Percentiles rank a stretch among this genome's conserved stretches.
Conservation (phyloP, 2,888 invertebrate genomes). For the Caenorhabditis virilis region DNA sequence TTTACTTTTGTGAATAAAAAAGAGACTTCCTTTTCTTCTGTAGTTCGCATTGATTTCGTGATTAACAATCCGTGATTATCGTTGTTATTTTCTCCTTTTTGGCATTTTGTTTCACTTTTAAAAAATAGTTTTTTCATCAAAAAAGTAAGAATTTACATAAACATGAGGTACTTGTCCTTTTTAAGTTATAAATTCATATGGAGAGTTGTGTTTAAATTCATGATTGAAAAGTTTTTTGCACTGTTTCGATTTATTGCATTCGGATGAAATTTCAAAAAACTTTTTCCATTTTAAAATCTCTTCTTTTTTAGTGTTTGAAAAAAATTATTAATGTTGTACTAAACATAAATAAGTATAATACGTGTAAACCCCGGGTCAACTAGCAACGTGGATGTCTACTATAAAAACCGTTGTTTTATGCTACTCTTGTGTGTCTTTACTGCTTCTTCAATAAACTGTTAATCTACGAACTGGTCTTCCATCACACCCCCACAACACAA, state of each 20-base stretch:
- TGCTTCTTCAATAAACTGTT: no score
- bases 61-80: no score
- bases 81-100: slow-evolving; percentile 4
- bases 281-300: slow-evolving; percentile 2
- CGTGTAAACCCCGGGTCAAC: no score
- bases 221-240: slow-evolving; percentile 6
- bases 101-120: slow-evolving; percentile 4
- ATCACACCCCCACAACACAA: no score
- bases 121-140: slow-evolving; percentile 3
- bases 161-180: slow-evolving; percentile 1
- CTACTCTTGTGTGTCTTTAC: no score
- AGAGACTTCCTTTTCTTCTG: slow-evolving; percentile 3
- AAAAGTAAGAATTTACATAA: not conserved
- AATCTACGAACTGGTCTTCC: no score
- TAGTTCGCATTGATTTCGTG: slow-evolving; percentile 4
- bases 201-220: slow-evolving; percentile 7
- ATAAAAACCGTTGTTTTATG: no score
- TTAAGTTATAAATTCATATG: slow-evolving; percentile 7
- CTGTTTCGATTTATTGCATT: slow-evolving; percentile 6
- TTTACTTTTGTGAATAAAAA: not conserved
- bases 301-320: slow-evolving; percentile 14
- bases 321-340: no score
- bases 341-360: no score
- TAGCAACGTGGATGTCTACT: no score
- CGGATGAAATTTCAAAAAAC: slow-evolving; percentile 7